These are phyloP conservation scores for Corythoichthys haematopterus DNA, from an alignment of 2,113 vertebrate genomes.

Conservation along the genomic window DNA sequence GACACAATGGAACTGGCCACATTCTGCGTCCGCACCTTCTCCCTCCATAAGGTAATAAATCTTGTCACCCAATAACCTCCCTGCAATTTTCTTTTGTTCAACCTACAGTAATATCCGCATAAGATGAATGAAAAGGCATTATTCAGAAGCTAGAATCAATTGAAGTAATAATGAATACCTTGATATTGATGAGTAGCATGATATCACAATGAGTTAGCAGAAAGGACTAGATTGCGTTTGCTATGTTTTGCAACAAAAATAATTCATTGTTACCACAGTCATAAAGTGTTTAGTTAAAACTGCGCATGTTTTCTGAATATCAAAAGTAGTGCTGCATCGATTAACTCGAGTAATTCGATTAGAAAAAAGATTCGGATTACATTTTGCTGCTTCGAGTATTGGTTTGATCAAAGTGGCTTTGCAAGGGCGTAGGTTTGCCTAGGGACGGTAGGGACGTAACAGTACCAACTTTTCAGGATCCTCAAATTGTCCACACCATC, in stretches of 20 bases:
- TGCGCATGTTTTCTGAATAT: neutral
- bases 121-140: neutral
- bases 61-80: neutral
- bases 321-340: neutral
- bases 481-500: too few species aligned
- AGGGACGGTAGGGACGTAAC: too few species aligned
- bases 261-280: neutral
- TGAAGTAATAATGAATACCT: slow-evolving; percentile 19
- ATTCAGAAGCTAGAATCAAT: slow-evolving; percentile 13
- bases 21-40: slow-evolving; percentile 88
- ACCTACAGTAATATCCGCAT: slow-evolving; percentile 2
- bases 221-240: neutral
- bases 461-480: too few species aligned
- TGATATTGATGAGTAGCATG: neutral
- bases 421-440: too few species aligned
- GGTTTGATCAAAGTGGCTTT: too few species aligned
- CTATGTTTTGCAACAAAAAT: neutral
- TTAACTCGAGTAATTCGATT: too few species aligned
- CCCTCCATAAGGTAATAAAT: slow-evolving; percentile 85
- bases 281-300: neutral
- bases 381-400: too few species aligned
- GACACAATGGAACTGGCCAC: slow-evolving; percentile 93
- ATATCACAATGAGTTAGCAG: neutral
- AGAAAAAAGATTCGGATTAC: too few species aligned
- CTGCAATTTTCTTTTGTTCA: slow-evolving; percentile 10